Evolutionary conservation across 2,888 invertebrate species (phyloP).

Genomic region (Caenorhabditis sp.): DNA sequence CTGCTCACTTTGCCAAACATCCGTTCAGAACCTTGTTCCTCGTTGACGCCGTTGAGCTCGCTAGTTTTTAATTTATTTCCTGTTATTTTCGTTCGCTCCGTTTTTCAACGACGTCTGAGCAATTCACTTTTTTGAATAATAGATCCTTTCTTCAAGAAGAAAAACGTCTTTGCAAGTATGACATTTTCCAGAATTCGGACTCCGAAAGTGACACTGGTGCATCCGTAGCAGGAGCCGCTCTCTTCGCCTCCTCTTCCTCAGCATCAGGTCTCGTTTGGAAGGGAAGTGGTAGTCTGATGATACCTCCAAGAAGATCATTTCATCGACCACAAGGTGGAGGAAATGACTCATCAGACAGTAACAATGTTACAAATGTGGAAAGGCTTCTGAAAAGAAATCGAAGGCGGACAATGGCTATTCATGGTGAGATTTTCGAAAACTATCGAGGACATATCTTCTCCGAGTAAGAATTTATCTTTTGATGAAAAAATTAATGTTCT

Average conservation of each 20-base stretch:
- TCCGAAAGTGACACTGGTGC: constrained; percentile 73
- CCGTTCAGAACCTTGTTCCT: constrained; percentile 7
- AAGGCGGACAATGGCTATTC: constrained; percentile 69
- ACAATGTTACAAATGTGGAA: constrained; percentile 43
- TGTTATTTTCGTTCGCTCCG: constrained; percentile 20
- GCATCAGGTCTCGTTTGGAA: constrained; percentile 48
- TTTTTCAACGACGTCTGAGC: constrained; percentile 20
- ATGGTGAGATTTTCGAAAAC: constrained; percentile 55
- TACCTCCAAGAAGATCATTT: constrained; percentile 57
- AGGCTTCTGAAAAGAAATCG: constrained; percentile 65
- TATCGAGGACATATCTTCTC: background rate
- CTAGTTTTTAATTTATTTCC: constrained; percentile 37
- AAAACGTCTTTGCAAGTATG: background rate
- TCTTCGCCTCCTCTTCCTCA: constrained; percentile 28
- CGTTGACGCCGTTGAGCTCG: constrained; percentile 8
- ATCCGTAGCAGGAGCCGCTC: constrained; percentile 13
- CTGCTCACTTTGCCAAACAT: background rate
- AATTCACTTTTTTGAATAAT: constrained; percentile 22
- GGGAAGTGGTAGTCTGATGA: constrained; percentile 64
- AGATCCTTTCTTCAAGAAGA: constrained; percentile 9
- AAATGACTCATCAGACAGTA: constrained; percentile 45
- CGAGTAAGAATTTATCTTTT: background rate
- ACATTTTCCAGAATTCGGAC: constrained; percentile 72
- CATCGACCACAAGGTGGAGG: constrained; percentile 45
- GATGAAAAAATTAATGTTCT: too few species aligned